These are phyloP conservation scores for Limnodromus scolopaceus DNA, from an alignment of 2,797 vertebrate genomes.

Conservation along the genomic window DNA sequence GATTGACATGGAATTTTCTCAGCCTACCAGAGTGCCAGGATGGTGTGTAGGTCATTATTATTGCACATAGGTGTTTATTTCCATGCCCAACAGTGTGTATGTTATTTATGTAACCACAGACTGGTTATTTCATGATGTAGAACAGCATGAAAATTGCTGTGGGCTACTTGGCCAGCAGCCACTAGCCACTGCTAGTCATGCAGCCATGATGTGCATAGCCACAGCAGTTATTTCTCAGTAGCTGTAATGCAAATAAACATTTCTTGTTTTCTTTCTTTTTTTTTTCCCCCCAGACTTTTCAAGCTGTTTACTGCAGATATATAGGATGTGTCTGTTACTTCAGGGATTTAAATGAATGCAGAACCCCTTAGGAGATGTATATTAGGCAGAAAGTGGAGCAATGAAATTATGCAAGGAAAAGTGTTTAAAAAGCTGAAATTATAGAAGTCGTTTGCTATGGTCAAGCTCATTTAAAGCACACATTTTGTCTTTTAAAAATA, in stretches of 20 bases:
- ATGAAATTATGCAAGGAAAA: background rate
- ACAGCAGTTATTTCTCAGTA: background rate
- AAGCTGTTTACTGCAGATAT: background rate
- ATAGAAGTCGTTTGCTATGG: background rate
- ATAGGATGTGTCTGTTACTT: background rate
- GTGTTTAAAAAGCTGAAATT: background rate
- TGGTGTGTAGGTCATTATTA: background rate
- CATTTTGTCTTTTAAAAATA: background rate
- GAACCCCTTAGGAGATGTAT: background rate
- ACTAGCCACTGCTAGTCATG: background rate
- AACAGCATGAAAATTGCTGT: background rate
- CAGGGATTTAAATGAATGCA: background rate
- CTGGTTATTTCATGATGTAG: background rate
- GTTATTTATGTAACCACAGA: background rate
- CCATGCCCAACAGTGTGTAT: background rate
- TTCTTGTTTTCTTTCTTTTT: background rate
- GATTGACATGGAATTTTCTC: background rate
- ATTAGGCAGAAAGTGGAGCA: background rate
- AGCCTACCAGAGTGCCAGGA: background rate
- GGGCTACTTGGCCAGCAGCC: conserved; percentile 5
- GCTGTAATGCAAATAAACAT: conserved; percentile 8
- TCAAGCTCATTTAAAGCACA: background rate
- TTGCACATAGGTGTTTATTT: background rate
- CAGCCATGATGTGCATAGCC: background rate
- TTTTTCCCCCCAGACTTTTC: background rate